Percentiles rank a stretch among this genome's conserved stretches.
These are phyloP conservation scores for Sigmodon hispidus DNA, from an alignment of 2,113 vertebrate genomes.

Conservation along the genomic window DNA sequence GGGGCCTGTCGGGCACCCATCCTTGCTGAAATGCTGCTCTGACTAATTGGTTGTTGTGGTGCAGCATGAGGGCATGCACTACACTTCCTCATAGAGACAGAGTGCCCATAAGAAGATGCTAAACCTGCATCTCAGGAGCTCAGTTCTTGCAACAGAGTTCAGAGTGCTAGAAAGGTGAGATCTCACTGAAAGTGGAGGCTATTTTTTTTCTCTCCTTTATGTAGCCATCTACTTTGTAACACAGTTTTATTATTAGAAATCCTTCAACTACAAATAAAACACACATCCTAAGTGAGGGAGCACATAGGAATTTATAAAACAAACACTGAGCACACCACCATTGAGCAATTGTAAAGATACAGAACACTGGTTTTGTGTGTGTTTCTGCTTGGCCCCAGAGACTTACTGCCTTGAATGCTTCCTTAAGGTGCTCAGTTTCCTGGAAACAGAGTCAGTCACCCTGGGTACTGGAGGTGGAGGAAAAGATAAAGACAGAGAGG, in stretches of 20 bases:
- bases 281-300: slow-evolving; percentile 18
- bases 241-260: slow-evolving; percentile 67
- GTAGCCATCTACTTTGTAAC: slow-evolving; percentile 50
- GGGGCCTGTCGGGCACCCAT: slow-evolving; percentile 44
- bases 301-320: slow-evolving; percentile 46
- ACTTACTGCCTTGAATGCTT: neutral
- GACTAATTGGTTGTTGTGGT: slow-evolving; percentile 49
- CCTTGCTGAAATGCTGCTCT: neutral
- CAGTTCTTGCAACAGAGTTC: slow-evolving; percentile 41
- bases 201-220: neutral
- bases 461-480: neutral
- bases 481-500: neutral
- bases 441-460: neutral
- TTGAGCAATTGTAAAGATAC: slow-evolving; percentile 76
- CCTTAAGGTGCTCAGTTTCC: neutral
- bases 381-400: slow-evolving; percentile 44
- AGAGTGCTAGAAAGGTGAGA: neutral
- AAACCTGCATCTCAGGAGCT: neutral
- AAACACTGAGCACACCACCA: slow-evolving; percentile 59
- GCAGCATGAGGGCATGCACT: slow-evolving; percentile 64
- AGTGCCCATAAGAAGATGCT: slow-evolving; percentile 66
- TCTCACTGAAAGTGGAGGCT: slow-evolving; percentile 14
- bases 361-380: slow-evolving; percentile 56
- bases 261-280: slow-evolving; percentile 65
- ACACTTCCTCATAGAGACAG: slow-evolving; percentile 33